Evolutionary conservation across 1,140 invertebrate species (phyloP).

Genomic region (Trissolcus basalis): DNA sequence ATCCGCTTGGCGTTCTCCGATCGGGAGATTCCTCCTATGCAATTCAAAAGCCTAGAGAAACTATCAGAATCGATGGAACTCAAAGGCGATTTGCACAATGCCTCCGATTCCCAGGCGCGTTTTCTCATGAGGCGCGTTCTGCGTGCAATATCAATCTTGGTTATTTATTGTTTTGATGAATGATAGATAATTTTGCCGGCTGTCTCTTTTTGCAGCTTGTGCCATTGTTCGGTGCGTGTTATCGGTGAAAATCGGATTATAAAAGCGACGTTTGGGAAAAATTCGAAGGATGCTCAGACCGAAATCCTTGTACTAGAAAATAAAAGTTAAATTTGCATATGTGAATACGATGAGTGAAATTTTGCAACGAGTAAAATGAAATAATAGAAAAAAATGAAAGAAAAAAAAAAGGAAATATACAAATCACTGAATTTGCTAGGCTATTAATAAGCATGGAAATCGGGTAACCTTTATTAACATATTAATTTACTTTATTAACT

Average conservation of each 20-base stretch:
- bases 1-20: conserved; percentile 31
- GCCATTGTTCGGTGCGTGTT: conserved; percentile 30
- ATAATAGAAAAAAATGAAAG: no score
- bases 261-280: conserved; percentile 11
- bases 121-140: conserved; percentile 33
- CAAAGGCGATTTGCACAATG: conserved; percentile 36
- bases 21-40: no score
- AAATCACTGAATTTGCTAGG: conserved; percentile 1
- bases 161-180: conserved; percentile 51
- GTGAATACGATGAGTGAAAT: no score
- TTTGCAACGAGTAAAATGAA: no score
- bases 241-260: conserved; percentile 11
- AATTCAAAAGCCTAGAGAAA: conserved; percentile 34
- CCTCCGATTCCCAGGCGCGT: conserved; percentile 37
- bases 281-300: background rate
- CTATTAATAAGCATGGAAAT: conserved; percentile 20
- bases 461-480: conserved; percentile 40
- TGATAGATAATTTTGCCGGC: conserved; percentile 46
- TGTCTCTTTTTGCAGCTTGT: conserved; percentile 34
- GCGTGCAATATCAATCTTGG: conserved; percentile 27
- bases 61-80: conserved; percentile 33
- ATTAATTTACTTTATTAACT: conserved; percentile 45
- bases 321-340: no score
- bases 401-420: conserved; percentile 9
- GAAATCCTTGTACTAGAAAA: background rate